These are phyloP conservation scores for Drosophila fulvimacula DNA, from an alignment of 2,888 invertebrate genomes.

Conservation along the genomic window DNA sequence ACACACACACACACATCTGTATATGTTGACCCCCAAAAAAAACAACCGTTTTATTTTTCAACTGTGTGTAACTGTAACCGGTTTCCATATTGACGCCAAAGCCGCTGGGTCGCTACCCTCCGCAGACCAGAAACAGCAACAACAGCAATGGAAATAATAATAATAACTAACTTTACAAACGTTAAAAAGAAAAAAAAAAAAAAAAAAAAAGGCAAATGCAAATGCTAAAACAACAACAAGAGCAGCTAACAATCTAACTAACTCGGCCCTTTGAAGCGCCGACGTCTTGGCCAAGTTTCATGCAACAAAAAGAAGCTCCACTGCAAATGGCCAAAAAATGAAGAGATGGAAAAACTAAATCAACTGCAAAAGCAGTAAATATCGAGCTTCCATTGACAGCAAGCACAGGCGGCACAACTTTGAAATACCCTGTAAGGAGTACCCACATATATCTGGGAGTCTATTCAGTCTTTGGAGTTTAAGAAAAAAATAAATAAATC, in stretches of 20 bases:
- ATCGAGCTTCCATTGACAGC: no score
- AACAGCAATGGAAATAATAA: not conserved
- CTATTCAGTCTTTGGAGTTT: no score
- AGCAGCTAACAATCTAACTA: constrained; percentile 22
- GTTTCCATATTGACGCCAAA: constrained; percentile 50
- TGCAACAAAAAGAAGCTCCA: not conserved
- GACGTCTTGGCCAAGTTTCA: not conserved
- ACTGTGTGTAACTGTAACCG: constrained; percentile 69
- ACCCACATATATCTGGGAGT: no score
- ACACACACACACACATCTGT: not conserved
- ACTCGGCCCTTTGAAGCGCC: constrained; percentile 22
- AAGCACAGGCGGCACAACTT: no score
- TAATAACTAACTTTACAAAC: constrained; percentile 20
- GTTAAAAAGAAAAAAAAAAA: no score
- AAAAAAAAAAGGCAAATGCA: no score
- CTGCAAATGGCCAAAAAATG: not conserved
- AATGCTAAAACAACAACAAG: not conserved
- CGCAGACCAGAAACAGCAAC: constrained; percentile 11
- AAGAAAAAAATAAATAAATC: no score
- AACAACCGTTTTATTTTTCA: constrained; percentile 25
- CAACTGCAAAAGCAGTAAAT: no score
- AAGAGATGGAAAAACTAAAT: no score
- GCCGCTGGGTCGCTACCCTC: constrained; percentile 57
- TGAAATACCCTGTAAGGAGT: no score
- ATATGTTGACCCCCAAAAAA: constrained; percentile 57